These are phyloP conservation scores for Lissonota sp. DNA, from an alignment of 2,888 invertebrate genomes.

Conservation along the genomic window DNA sequence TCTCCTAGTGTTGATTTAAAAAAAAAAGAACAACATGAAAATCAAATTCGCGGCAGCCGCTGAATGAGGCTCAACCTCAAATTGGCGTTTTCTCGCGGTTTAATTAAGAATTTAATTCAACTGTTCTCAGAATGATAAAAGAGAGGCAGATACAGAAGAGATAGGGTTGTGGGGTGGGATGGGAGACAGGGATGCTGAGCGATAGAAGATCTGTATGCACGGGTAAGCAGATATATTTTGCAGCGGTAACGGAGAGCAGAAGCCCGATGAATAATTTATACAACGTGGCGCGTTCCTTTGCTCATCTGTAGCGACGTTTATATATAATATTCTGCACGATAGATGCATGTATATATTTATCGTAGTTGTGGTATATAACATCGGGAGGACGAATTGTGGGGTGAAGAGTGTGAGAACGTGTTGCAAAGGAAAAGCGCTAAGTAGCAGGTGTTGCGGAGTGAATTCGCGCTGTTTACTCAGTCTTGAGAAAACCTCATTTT, in stretches of 20 bases:
- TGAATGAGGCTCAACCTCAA: conserved; percentile 22
- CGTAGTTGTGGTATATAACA: conserved; percentile 28
- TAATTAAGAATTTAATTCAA: conserved; percentile 61
- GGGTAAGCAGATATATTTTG: conserved; percentile 61
- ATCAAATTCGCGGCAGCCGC: background rate
- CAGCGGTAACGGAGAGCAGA: conserved; percentile 41
- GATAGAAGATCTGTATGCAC: conserved; percentile 50
- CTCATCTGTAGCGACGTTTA: conserved; percentile 39
- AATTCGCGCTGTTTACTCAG: conserved; percentile 67
- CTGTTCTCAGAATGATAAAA: conserved; percentile 22
- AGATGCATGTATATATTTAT: conserved; percentile 2
- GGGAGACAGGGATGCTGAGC: conserved; percentile 27
- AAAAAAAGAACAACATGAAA: too few relatives aligned
- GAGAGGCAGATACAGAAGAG: background rate
- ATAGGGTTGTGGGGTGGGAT: background rate
- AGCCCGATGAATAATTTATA: conserved; percentile 68
- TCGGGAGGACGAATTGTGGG: conserved; percentile 44
- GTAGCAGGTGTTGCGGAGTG: conserved; percentile 69
- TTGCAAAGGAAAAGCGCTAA: conserved; percentile 57
- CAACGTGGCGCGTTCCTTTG: conserved; percentile 56
- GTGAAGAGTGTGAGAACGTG: conserved; percentile 40
- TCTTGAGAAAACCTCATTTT: conserved; percentile 55
- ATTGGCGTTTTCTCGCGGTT: conserved; percentile 46
- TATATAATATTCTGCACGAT: conserved; percentile 1
- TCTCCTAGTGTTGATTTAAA: too few relatives aligned